Base-by-base conservation (phyloP, 1,140 invertebrate species). In the Drosophila sucinea region DNA sequence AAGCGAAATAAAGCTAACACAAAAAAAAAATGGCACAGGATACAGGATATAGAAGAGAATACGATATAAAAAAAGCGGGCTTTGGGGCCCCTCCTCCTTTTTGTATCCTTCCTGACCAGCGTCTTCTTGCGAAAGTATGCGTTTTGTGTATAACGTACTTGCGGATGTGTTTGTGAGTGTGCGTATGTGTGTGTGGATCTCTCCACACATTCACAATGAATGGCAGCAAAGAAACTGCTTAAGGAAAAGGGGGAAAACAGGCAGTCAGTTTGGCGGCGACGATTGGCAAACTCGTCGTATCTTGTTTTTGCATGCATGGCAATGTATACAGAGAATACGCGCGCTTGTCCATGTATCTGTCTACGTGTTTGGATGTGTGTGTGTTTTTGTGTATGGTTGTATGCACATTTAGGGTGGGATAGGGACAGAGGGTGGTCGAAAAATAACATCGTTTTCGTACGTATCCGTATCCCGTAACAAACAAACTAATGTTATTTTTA, bases 271-370 rank as follows among this genome's bases (percentile, higher is more conserved):
- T 65, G 32, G 47, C 47, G 62, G 62, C 51, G 44, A 71, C 57
- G 68, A 71, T 71, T 77, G 66, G 61, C 76, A 70, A 78, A 72
- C 76, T 60, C 77, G 75, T 79, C 64, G 77, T 73, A 73, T 79
- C 76, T 78, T 74, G 65, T 79, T 77, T 73, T 79, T 78, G 76
- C 75, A 79, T 79, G 77, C 74, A 77, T 78, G 75, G 60, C 75
- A 78, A 78, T 78, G 74, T 79, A 75, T 73, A 74, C 68, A 62
- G 74, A 77, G 70, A 72, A 78, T 69, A 75, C 69, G 76, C 68
- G 63, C 75, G 60, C 63, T 64, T 60, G n/a, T 62, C 64, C 78
- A 44, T 47, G 40, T 58, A 57, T 38, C n/a, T 25, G 38, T 29
- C 60, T 62, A 33, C 4, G 60, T 40, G 38, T 25, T 29, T 56